Evolutionary conservation across 1,140 invertebrate species (phyloP), one percentile per base, ranked within the genome.

Genomic region (Tenebrio molitor): DNA sequence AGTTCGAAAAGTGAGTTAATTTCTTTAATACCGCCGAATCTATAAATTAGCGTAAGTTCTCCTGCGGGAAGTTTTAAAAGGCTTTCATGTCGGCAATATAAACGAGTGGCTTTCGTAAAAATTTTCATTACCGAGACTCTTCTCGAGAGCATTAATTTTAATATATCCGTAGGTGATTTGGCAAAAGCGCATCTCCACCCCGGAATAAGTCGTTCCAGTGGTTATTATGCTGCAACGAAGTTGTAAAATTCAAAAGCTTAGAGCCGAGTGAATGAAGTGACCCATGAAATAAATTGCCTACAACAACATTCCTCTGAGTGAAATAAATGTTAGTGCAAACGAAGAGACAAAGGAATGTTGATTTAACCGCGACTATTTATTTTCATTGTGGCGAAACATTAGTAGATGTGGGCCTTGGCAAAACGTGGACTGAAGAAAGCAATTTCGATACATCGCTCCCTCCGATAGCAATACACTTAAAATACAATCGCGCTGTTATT

Each of bases 321-420:
- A 74, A 77, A 78, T 77, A 76, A 77, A 78, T 76, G 77, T 74
- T 75, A 58, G 74, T 73, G 64, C 69, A 77, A 74, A 74, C 74
- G 76, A 72, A 72, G 72, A 77, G 74, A 78, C 72, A 74, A 73
- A 64, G 74, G 76, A 77, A 78, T 77, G 77, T 78, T 78, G 76
- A 77, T 77, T 78, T 77, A 78, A 76, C 77, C 75, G 58, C 76
- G 33, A 74, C 77, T 76, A 78, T 78, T 78, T 77, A 77, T 78
- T 78, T 77, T 78, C 77, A 77, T 78, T 74, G 53, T 71, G 36
- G 34, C 14, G 64, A 67, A 67, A 67, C 64, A 67, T 67, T 67
- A 67, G 36, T 67, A 41, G 39, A 64, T 39, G 58, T 64, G 58
- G 7, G 34, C 25, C 14, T 36, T 64, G 58, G 25, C 58, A 19